These are phyloP conservation scores for Motacilla tschutschensis DNA, from an alignment of 2,113 vertebrate genomes.

Conservation along the genomic window DNA sequence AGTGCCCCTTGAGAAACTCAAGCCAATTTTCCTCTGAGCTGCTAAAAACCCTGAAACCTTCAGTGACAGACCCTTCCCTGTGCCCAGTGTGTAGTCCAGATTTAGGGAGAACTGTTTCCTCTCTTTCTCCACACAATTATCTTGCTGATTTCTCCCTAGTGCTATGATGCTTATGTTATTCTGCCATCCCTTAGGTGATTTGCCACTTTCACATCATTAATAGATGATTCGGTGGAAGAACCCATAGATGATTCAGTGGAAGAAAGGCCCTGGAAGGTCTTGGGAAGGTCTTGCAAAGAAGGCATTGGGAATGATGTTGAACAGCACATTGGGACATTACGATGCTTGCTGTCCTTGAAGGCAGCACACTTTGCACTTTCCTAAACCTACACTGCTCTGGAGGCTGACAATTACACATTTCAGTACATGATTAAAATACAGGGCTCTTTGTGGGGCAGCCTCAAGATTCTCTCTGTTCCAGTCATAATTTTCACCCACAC, in stretches of 20 bases:
- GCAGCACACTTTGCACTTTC: not conserved
- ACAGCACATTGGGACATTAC: not conserved
- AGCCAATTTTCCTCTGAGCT: not conserved
- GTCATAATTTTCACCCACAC: rapidly evolving
- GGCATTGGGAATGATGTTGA: not conserved
- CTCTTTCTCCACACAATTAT: not conserved
- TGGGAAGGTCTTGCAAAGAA: not conserved
- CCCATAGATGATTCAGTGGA: not conserved
- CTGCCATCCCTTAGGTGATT: not conserved
- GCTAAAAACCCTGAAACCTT: not conserved
- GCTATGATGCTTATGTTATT: not conserved
- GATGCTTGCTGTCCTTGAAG: not conserved
- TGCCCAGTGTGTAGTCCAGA: not conserved
- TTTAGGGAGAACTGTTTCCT: not conserved
- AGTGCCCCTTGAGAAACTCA: not conserved
- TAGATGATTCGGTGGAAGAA: not conserved
- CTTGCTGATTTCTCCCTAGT: not conserved
- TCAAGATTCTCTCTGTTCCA: not conserved
- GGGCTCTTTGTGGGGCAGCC: not conserved
- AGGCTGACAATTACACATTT: not conserved
- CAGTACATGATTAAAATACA: not conserved
- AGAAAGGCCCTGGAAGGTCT: not conserved
- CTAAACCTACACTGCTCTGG: not conserved
- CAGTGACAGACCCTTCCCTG: not conserved
- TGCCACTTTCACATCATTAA: not conserved